Percentiles rank a stretch among this genome's conserved stretches.
These are phyloP conservation scores for Biston stratarius DNA, from an alignment of 2,888 invertebrate species.

Conservation along the genomic window DNA sequence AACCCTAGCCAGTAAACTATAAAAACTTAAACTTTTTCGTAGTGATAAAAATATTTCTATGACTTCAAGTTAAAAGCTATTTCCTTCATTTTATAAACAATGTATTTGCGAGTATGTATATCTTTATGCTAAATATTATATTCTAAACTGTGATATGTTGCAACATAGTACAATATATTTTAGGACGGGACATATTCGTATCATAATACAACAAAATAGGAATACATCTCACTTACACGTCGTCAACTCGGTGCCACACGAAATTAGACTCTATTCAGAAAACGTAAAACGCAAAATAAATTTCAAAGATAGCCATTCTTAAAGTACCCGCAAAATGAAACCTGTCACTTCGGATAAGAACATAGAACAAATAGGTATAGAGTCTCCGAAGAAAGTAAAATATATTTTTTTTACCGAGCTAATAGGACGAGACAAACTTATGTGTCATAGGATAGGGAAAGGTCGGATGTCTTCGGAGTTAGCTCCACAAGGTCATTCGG, in stretches of 20 bases:
- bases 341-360: constrained; percentile 52
- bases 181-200: constrained; percentile 3
- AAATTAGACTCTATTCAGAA: constrained; percentile 1
- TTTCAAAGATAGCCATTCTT: constrained; percentile 30
- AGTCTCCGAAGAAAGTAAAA: constrained; percentile 42
- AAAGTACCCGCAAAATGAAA: constrained; percentile 49
- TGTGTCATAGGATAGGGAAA: constrained; percentile 9
- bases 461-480: neutral
- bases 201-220: neutral
- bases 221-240: neutral
- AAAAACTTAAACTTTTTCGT: too few relatives aligned
- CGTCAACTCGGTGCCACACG: neutral
- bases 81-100: too few relatives aligned
- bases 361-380: constrained; percentile 49
- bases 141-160: neutral
- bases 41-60: too few relatives aligned
- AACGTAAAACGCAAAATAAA: neutral
- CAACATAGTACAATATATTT: constrained; percentile 7
- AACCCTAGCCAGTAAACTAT: too few relatives aligned
- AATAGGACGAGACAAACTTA: constrained; percentile 20
- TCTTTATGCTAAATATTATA: neutral
- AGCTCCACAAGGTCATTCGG: neutral
- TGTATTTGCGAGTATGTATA: neutral
- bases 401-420: constrained; percentile 25
- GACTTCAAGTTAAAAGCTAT: too few relatives aligned